These are phyloP conservation scores for Anoura caudifer DNA, from an alignment of 2,113 vertebrate species.

Conservation along the genomic window DNA sequence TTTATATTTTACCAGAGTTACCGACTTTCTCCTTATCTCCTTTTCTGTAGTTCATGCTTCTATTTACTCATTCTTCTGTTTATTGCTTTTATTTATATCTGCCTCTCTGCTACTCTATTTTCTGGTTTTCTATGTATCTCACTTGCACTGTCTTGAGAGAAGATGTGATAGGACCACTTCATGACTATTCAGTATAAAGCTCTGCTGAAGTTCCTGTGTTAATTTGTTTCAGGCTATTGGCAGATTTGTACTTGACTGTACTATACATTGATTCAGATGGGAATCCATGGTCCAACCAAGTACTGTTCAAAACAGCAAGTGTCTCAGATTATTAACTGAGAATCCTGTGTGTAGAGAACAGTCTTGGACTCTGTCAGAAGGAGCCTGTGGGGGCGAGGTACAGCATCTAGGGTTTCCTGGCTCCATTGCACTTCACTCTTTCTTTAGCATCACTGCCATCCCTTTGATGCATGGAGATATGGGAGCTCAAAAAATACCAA, in stretches of 20 bases:
- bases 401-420: not conserved
- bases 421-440: not conserved
- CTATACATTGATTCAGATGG: not conserved
- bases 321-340: not conserved
- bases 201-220: not conserved
- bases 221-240: not conserved
- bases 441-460: not conserved
- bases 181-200: not conserved
- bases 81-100: not conserved
- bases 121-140: not conserved
- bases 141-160: not conserved
- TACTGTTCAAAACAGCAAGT: not conserved
- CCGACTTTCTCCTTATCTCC: not conserved
- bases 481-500: not conserved
- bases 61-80: not conserved
- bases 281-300: not conserved
- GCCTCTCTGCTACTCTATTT: not conserved
- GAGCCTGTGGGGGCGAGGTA: not conserved
- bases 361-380: not conserved
- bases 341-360: not conserved
- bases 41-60: not conserved
- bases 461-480: not conserved
- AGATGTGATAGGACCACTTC: not conserved
- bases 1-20: not conserved
- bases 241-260: not conserved